These are phyloP conservation scores for Microchrysa polita DNA, from an alignment of 2,888 invertebrate species.

Conservation along the genomic window DNA sequence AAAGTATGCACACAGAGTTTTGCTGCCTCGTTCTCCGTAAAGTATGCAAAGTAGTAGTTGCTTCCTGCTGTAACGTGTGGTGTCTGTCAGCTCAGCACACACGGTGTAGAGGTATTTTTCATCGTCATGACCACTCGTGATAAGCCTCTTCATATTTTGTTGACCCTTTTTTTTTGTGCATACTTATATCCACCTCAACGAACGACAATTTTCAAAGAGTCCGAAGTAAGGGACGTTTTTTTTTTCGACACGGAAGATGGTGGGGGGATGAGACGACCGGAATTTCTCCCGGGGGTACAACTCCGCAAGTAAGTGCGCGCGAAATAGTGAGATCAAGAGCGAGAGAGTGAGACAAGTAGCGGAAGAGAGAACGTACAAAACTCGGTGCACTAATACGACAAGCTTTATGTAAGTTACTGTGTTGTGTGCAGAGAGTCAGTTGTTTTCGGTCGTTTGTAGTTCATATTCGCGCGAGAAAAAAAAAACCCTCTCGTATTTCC, in stretches of 20 bases:
- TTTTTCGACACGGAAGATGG: neutral
- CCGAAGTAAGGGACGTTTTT: neutral
- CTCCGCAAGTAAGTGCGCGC: neutral
- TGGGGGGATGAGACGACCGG: neutral
- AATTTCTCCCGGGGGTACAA: neutral
- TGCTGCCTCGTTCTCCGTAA: no score
- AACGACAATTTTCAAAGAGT: neutral
- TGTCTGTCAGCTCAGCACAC: no score
- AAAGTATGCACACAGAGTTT: no score
- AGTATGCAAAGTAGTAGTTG: no score
- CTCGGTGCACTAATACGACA: no score
- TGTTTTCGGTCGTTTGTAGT: neutral
- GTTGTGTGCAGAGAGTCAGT: neutral
- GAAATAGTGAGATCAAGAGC: neutral
- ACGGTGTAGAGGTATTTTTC: neutral
- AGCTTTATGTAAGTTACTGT: neutral
- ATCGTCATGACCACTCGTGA: neutral
- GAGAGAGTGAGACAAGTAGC: neutral
- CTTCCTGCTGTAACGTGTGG: no score
- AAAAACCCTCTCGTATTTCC: slow-evolving; percentile 5
- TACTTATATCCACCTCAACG: no score
- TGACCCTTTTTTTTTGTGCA: slow-evolving; percentile 25
- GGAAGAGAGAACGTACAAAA: no score
- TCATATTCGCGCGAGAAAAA: neutral
- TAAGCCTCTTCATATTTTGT: slow-evolving; percentile 30